Conservation (phyloP, 2,888 invertebrate species). For the Trachelus troglodyta region DNA sequence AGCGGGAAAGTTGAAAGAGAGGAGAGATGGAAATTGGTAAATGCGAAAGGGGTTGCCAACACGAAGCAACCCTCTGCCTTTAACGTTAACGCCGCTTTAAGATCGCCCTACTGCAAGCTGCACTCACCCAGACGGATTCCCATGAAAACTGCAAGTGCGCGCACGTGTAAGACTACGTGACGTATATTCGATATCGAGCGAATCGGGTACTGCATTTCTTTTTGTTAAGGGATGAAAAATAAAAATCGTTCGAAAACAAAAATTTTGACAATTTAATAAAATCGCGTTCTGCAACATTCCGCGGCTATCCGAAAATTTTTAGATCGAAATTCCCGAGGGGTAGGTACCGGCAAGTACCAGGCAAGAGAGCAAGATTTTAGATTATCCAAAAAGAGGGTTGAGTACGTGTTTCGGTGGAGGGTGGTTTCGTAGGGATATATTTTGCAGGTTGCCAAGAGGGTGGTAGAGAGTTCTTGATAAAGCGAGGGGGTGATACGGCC, state of each 20-base stretch:
- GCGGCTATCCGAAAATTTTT: not conserved
- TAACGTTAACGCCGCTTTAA: not conserved
- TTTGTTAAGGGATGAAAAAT: not conserved
- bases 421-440: not conserved
- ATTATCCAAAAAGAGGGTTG: not conserved
- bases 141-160: not conserved
- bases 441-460: not conserved
- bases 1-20: not conserved
- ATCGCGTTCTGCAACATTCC: not conserved
- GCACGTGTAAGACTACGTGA: not conserved
- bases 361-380: not conserved
- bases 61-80: not conserved
- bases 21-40: not conserved
- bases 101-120: not conserved
- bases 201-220: not conserved
- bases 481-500: constrained; percentile 33
- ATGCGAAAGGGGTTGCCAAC: not conserved
- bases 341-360: not conserved
- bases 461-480: not conserved
- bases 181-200: not conserved
- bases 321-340: not conserved
- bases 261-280: not conserved
- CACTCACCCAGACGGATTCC: not conserved
- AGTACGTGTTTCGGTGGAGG: not conserved
- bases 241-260: not conserved